phyloP scores from a whole-genome alignment of 2,888 invertebrate genomes.

The Pycnomerus fuliginosus region DNA sequence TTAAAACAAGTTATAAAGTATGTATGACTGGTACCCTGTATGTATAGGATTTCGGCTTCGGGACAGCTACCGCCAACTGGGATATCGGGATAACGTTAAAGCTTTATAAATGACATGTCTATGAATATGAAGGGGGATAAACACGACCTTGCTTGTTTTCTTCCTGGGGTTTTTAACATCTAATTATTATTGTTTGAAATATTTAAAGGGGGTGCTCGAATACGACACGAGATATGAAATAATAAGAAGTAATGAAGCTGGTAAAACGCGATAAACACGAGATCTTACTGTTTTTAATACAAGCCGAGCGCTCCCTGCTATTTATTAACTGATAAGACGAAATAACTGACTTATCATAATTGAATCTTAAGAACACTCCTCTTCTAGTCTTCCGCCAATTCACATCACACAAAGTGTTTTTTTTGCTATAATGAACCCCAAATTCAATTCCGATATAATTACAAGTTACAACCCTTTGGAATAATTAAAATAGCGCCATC shows the following conservation, averaged over 20 bases:
- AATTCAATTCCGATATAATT: too few relatives aligned
- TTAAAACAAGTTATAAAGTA: too few relatives aligned
- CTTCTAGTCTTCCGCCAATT: conserved; percentile 12
- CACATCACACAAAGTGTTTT: conserved; percentile 2
- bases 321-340: conserved; percentile 50
- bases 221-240: conserved; percentile 9
- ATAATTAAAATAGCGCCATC: too few relatives aligned
- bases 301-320: conserved; percentile 42
- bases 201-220: not conserved
- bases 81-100: conserved; percentile 37
- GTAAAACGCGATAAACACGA: conserved; percentile 38
- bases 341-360: conserved; percentile 52
- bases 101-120: conserved; percentile 37
- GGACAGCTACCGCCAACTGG: conserved; percentile 14
- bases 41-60: conserved; percentile 9
- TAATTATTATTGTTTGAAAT: not conserved
- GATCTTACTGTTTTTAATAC: conserved; percentile 38
- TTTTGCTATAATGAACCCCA: conserved; percentile 4
- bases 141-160: not conserved
- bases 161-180: too few relatives aligned
- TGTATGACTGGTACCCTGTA: not conserved
- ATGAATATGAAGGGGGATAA: conserved; percentile 6
- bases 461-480: too few relatives aligned
- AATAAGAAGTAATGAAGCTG: conserved; percentile 38
- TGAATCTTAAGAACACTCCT: conserved; percentile 47